phyloP scores from a whole-genome alignment of 2,797 vertebrate species.

The Kryptolebias ocellatus region DNA sequence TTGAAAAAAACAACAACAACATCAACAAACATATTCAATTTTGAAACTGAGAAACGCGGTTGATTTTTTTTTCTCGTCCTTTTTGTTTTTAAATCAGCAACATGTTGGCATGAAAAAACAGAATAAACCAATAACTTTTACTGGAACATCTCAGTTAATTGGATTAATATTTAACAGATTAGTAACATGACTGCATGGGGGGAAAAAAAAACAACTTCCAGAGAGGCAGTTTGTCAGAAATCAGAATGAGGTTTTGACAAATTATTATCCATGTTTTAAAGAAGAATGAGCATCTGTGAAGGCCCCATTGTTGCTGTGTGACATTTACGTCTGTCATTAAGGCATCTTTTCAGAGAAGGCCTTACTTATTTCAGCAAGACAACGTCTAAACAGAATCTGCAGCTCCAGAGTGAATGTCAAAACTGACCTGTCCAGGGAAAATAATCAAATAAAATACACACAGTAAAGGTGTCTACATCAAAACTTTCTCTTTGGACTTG shows the following conservation, averaged over 20 bases:
- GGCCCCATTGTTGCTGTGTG: neutral
- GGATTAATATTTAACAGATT: too few species aligned
- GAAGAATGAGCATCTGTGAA: neutral
- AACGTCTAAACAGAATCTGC: neutral
- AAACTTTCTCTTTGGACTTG: too few species aligned
- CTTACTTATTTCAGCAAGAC: conserved; percentile 2
- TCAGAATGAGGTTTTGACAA: too few species aligned
- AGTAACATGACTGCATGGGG: too few species aligned
- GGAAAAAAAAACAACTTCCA: too few species aligned
- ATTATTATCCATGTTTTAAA: neutral
- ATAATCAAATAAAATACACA: neutral
- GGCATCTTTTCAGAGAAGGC: neutral
- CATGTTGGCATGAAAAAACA: neutral
- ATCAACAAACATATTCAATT: neutral
- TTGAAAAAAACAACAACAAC: neutral
- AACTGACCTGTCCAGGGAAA: neutral
- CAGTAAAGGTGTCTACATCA: neutral
- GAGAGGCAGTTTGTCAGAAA: too few species aligned
- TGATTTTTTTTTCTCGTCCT: neutral
- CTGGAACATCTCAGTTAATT: too few species aligned
- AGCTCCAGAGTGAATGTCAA: neutral
- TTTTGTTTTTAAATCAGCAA: neutral
- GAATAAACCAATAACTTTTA: neutral
- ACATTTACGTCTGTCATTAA: too few species aligned
- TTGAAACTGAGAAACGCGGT: neutral